Evolutionary conservation across 2,113 vertebrate species (phyloP), one percentile per base, ranked within the genome.

Genomic region (Myiagra hebetior): DNA sequence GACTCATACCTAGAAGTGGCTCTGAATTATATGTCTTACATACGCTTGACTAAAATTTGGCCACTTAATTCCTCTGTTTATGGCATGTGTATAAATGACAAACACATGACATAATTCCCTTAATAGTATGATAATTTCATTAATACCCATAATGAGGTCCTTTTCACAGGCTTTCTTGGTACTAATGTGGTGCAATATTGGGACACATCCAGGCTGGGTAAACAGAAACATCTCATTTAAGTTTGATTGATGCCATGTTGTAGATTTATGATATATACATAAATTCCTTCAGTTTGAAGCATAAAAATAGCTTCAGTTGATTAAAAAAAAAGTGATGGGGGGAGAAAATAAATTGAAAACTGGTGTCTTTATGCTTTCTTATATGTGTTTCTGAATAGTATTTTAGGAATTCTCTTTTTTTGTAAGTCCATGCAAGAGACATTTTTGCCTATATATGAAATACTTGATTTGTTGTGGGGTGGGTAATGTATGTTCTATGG

Each of bases 321-420:
- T 42, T 1, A 7, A 24, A 26, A 49, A 49, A 20, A 37, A 30
- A 28, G 21, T 23, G 24, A 15, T 7, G 5, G 0, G 6, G 4
- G 1, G 2, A 28, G 33, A 37, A 53, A 14, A 10, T 7, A 2
- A 42, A 2, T 41, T 59, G 15, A 59, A 57, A 77, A 55, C 20
- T 33, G 3, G 1, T 78, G 10, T 28, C 0, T 70, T 2, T 86
- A 22, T 56, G 15, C 20, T 63, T 82, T 84, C 69, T 24, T 2
- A 0, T 73, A 7, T 33, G 12, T 33, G 18, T 76, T 74, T 33
- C 30, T 60, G 9, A 74, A 46, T 57, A 73, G 23, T 64, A 24
- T 57, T 93, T 67, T 35, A n/a, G 42, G 8, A 70, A 59, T 67
- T 84, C 10, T 52, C 30, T 13, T 44, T 65, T 67, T 62, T 19